Percentiles rank a stretch among this genome's conserved stretches.
phyloP scores from a whole-genome alignment of 2,113 vertebrate species.

The Lophotis ruficrista region DNA sequence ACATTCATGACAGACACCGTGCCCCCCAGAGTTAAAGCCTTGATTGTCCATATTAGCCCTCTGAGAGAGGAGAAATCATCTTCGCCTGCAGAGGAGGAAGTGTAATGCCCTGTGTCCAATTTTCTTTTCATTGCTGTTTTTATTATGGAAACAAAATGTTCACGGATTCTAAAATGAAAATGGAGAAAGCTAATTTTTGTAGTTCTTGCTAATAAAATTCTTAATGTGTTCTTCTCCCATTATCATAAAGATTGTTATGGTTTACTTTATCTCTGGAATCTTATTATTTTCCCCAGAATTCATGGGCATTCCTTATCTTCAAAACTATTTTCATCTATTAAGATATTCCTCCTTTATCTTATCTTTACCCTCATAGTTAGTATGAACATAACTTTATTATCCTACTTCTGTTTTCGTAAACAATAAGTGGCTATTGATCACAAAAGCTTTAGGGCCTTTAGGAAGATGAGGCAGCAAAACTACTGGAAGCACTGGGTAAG shows the following conservation, averaged over 20 bases:
- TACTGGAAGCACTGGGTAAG: neutral
- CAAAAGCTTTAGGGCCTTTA: neutral
- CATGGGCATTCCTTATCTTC: conserved; percentile 8
- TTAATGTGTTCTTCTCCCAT: conserved; percentile 61
- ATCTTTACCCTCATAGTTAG: neutral
- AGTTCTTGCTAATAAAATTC: conserved; percentile 68
- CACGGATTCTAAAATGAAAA: conserved; percentile 54
- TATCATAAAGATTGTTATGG: conserved; percentile 63
- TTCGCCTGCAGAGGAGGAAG: conserved; percentile 44
- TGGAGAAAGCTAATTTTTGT: conserved; percentile 65
- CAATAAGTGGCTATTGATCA: neutral
- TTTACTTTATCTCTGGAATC: conserved; percentile 56
- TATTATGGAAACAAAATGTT: conserved; percentile 70
- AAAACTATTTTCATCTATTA: conserved; percentile 25
- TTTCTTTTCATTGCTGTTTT: conserved; percentile 71
- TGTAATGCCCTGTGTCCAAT: conserved; percentile 72
- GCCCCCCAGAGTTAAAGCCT: neutral
- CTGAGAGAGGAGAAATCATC: neutral
- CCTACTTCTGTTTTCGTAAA: neutral
- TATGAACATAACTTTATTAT: neutral
- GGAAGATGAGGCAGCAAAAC: neutral
- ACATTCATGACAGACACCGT: rapidly evolving
- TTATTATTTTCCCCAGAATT: conserved; percentile 53
- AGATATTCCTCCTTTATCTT: conserved; percentile 11
- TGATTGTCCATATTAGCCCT: neutral